Conservation (phyloP, 2,113 vertebrate species). For the Plotosus lineatus region DNA sequence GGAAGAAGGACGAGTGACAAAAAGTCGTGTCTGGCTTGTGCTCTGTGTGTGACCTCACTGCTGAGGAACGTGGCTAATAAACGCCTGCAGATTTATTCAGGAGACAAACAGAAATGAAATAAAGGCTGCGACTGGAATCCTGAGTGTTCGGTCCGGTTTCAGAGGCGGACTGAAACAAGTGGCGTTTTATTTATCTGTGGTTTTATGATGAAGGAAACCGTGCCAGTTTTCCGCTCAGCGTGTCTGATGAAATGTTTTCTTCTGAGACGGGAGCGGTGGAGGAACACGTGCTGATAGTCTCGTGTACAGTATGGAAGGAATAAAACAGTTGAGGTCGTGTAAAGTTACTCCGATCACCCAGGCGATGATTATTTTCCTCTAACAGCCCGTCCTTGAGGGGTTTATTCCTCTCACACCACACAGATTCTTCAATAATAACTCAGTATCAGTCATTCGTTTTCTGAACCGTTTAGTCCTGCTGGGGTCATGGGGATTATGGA, state of each 20-base stretch:
- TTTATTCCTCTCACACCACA: not conserved
- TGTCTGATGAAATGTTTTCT: not conserved
- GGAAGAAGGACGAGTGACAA: slow-evolving; percentile 21
- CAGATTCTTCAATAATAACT: not conserved
- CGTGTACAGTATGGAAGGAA: not conserved
- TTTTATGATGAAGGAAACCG: not conserved
- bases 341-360: not conserved
- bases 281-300: not conserved
- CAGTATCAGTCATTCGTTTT: not conserved
- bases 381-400: not conserved
- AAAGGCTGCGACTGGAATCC: not conserved
- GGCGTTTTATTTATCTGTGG: not conserved
- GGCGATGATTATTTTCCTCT: not conserved
- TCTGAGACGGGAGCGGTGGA: not conserved
- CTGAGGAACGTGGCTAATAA: not conserved
- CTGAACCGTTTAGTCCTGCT: no score
- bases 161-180: not conserved
- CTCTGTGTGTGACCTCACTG: not conserved
- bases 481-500: no score
- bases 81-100: not conserved
- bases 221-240: not conserved
- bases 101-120: not conserved
- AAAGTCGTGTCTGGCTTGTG: not conserved
- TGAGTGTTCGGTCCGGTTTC: not conserved
- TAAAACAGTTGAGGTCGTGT: not conserved